A percentile compares a stretch with the other conserved stretches of the same genome.
Evolutionary conservation across 2,113 vertebrate genomes (phyloP).

Genomic region (Gnathonemus longibarbis): DNA sequence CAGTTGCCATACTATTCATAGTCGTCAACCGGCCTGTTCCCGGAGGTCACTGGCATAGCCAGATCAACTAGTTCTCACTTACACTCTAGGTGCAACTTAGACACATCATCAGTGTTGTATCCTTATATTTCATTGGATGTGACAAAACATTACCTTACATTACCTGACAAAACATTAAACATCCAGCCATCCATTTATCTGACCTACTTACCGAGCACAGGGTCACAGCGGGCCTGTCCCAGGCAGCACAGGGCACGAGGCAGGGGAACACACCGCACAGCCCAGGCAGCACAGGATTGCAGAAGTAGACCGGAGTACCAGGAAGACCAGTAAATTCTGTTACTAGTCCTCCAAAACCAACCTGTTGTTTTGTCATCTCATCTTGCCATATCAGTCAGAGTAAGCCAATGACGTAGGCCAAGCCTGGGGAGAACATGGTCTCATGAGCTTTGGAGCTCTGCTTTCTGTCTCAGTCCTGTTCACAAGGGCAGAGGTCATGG

Average conservation of each 20-base stretch:
- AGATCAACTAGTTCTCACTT: too few relatives aligned
- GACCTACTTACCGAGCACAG: background rate
- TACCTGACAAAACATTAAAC: background rate
- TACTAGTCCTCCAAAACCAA: background rate
- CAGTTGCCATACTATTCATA: too few relatives aligned
- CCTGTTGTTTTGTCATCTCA: background rate
- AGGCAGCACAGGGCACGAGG: background rate
- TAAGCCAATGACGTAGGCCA: background rate
- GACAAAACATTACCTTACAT: background rate
- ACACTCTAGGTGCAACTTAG: too few relatives aligned
- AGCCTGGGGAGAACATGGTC: conserved; percentile 16
- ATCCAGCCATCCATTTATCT: background rate
- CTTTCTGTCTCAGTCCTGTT: conserved; percentile 34
- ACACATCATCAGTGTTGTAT: too few relatives aligned
- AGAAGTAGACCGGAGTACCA: background rate
- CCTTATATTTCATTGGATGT: background rate
- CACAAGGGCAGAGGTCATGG: conserved; percentile 47
- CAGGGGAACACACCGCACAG: too few relatives aligned
- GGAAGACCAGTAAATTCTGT: background rate
- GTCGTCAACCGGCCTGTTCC: too few relatives aligned
- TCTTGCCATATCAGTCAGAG: background rate
- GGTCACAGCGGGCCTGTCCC: background rate
- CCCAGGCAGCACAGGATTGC: background rate
- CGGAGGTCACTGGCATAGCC: too few relatives aligned
- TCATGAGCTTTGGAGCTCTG: conserved; percentile 31